Base-by-base conservation (phyloP, 2,888 invertebrate species). In the Xanthia icteritia region DNA sequence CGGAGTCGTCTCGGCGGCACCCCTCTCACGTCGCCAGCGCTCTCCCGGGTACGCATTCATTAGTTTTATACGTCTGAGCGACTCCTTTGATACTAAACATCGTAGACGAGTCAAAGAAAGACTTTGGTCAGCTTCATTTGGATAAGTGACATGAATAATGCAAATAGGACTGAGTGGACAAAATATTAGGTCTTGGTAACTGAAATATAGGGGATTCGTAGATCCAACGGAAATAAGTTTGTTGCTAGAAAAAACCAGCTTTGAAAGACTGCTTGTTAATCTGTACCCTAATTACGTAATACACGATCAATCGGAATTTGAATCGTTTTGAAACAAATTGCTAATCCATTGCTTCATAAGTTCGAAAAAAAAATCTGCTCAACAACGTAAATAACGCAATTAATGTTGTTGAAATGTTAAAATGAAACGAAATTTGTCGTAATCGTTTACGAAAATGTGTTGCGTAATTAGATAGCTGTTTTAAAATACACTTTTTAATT, bases 11-110 rank as follows among this genome's bases (percentile, higher is more conserved):
- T 95, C 58, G 96, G 96, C 51, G 95, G 95, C 70, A 96, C 96
- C 0, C 96, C 96, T 0, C 95, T 96, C 76, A 96, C 96, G 2
- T 96, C 96, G 0, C 96, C 96, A 11, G 96, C 96, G 9, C 91
- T 96, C 36, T 92, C 95, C 23, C 89, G 96, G 94, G 96, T 96
- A 85, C 83, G 87, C 83, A 54, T 42, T 23, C 68, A 20, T 20
- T 17, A 54, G 56, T 27, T 61, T 63, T 5, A 6, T 58, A n/a
- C n/a, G 8, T 60, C 6, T 54, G 11, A 54, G n/a, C 6, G 9
- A 54, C 31, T 45, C 13, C 13, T 45, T 63, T 11, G 8, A 2
- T 13, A 17, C 23, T 45, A 5, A 54, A 31, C 6, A 11, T 71
- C 20, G 17, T 48, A 48, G 27, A 60, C 2, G 20, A 20, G 73